phyloP scores from a whole-genome alignment of 2,113 vertebrate species.

The Indicator indicator region DNA sequence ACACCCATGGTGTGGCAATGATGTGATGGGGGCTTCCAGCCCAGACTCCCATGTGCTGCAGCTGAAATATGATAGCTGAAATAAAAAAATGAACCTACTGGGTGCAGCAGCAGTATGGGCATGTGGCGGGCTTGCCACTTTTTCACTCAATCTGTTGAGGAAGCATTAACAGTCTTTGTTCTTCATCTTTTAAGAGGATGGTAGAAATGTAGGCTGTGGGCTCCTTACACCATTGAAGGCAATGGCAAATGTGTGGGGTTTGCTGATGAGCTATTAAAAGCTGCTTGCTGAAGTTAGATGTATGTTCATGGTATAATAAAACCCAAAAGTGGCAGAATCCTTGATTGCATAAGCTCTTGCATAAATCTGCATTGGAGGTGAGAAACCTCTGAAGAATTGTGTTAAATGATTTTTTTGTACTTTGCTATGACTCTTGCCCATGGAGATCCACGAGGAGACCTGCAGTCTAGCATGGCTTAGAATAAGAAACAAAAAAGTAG shows the following conservation, averaged over 20 bases:
- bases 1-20: fast-evolving
- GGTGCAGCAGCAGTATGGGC: neutral
- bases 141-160: neutral
- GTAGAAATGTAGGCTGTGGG: fast-evolving
- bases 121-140: neutral
- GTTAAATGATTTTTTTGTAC: neutral
- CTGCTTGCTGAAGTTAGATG: neutral
- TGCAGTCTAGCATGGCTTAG: neutral
- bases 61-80: neutral
- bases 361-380: neutral
- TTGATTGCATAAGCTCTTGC: neutral
- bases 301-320: neutral
- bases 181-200: neutral
- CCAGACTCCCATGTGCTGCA: neutral
- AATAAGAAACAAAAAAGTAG: neutral
- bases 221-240: neutral
- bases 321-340: neutral
- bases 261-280: neutral
- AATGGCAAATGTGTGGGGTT: neutral
- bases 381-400: neutral
- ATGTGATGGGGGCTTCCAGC: neutral
- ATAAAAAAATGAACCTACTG: neutral
- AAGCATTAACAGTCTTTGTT: neutral
- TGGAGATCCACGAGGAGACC: fast-evolving
- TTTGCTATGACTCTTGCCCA: neutral